Base-by-base conservation (phyloP, 2,888 invertebrate species). In the Pasiphila rectangulata region DNA sequence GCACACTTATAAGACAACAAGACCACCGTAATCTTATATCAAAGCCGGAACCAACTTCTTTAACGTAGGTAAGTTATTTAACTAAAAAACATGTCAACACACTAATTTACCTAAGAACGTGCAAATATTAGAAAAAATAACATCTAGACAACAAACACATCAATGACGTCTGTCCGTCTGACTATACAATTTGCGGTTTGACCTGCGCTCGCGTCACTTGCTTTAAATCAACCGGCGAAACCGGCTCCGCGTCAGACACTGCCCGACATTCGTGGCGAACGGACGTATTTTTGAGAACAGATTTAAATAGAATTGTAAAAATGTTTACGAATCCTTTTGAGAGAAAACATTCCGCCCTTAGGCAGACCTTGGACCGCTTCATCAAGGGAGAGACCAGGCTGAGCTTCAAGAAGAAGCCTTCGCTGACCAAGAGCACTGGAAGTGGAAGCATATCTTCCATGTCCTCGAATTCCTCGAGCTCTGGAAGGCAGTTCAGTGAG, bases 241-340 rank as follows among this genome's bases (percentile, higher is more conserved):
- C 59, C 59, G 30, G 51, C 56, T 69, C 67, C 46, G 68, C 41
- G 51, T 61, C 54, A 70, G 57, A 62, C 73, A 54, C 58, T 44
- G 60, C 39, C 43, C 52, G 35, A 51, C 61, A 49, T 59, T 77
- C 61, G 36, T 21, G 46, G 61, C 46, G 61, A 63, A 56, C 68
- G 59, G 61, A 76, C 83, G 79, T 66, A 54, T 64, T 51, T 4
- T 35, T 16, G 17, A 44, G 34, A 54, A 51, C 46, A 50, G 40
- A 57, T 57, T 41, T 54, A 44, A 46, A 44, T 17, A 36, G 29
- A 54, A 19, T 23, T 15, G 35, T 21, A 47, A 87, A 78, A 61
- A 92, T 93, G 93, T 93, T 91, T 65, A 92, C 93, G 50, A 93
- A 93, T 72, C 93, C 93, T 42, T 93, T 93, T 70, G 92, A 93